A percentile compares a stretch with the other conserved stretches of the same genome.
These are phyloP conservation scores for Augochlorella aurata DNA, from an alignment of 2,888 invertebrate genomes.

Conservation along the genomic window DNA sequence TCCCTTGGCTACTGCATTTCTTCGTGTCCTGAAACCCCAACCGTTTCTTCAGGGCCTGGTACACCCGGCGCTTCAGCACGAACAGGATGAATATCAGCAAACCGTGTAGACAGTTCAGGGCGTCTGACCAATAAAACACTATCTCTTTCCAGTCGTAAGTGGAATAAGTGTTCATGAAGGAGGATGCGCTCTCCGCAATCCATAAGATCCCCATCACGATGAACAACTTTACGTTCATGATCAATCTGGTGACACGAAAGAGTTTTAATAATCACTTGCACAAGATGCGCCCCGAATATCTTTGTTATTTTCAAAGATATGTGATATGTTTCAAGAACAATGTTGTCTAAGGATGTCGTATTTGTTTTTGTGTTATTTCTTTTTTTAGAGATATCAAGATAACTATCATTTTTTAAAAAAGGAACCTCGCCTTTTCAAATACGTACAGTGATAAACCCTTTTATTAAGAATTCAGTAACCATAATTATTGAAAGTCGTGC, in stretches of 20 bases:
- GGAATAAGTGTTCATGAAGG: constrained; percentile 56
- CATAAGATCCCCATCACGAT: constrained; percentile 91
- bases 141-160: constrained; percentile 66
- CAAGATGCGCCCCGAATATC: too few relatives aligned
- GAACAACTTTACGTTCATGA: constrained; percentile 89
- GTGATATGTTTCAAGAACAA: too few relatives aligned
- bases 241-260: constrained; percentile 83
- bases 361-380: too few relatives aligned
- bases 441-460: too few relatives aligned
- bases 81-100: constrained; percentile 89
- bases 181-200: constrained; percentile 82
- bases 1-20: constrained; percentile 38
- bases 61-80: constrained; percentile 87
- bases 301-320: too few relatives aligned
- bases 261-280: not conserved
- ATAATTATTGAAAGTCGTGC: too few relatives aligned
- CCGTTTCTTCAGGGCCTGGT: constrained; percentile 84
- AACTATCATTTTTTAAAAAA: too few relatives aligned
- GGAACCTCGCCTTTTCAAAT: too few relatives aligned
- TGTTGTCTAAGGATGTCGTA: too few relatives aligned
- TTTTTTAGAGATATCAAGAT: too few relatives aligned
- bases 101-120: constrained; percentile 88
- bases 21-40: constrained; percentile 75
- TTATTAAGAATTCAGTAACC: too few relatives aligned
- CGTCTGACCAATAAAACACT: constrained; percentile 84